Percentiles rank a stretch among this genome's conserved stretches.
phyloP scores from a whole-genome alignment of 2,113 vertebrate species.

The Dasyurus viverrinus region DNA sequence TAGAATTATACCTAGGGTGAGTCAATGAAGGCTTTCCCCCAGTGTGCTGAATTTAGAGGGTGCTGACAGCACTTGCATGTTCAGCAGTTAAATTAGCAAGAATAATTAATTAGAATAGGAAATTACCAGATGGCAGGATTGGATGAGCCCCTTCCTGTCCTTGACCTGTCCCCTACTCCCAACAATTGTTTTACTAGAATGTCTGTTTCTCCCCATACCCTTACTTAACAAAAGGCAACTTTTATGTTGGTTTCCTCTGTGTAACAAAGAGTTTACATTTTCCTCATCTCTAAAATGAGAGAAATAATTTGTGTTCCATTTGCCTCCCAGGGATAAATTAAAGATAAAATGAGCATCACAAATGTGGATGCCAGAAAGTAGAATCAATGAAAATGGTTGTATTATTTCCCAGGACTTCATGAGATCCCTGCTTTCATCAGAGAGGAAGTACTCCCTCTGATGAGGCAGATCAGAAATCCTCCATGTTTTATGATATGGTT shows the following conservation, averaged over 20 bases:
- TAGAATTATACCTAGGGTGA: neutral
- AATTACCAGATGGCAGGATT: neutral
- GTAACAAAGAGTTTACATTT: neutral
- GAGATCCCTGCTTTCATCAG: neutral
- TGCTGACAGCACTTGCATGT: neutral
- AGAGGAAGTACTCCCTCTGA: neutral
- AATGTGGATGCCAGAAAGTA: neutral
- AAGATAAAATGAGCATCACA: neutral
- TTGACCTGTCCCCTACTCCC: neutral
- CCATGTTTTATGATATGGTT: neutral
- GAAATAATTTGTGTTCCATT: neutral
- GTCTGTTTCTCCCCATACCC: neutral
- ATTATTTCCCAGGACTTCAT: neutral
- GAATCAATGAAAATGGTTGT: neutral
- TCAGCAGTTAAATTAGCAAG: neutral
- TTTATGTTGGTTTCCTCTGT: neutral
- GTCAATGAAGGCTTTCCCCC: neutral
- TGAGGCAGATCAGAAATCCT: neutral
- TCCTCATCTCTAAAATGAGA: neutral
- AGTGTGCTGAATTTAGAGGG: neutral
- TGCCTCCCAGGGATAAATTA: neutral
- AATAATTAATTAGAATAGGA: neutral
- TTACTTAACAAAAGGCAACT: neutral
- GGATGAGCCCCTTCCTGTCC: neutral
- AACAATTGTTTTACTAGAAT: neutral